phyloP scores from a whole-genome alignment of 2,888 invertebrate genomes.

The Therioaphis trifolii region DNA sequence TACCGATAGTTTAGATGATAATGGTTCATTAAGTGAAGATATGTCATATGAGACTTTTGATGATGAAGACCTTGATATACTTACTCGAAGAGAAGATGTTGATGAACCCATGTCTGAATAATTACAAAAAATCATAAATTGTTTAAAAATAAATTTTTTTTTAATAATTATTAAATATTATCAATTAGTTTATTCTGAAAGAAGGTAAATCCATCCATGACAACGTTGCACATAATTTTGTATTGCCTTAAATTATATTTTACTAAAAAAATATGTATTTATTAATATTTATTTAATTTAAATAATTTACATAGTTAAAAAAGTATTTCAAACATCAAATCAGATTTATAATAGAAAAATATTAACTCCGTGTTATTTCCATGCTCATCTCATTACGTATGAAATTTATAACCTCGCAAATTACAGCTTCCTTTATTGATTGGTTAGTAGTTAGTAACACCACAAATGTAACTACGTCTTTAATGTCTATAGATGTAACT shows the following conservation, averaged over 20 bases:
- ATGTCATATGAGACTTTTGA: constrained; percentile 71
- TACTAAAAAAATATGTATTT: background rate
- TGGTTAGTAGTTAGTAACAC: constrained; percentile 24
- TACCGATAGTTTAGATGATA: constrained; percentile 82
- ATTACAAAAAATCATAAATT: background rate
- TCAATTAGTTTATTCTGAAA: too few species aligned
- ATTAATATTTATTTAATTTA: background rate
- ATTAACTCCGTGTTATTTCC: constrained; percentile 9
- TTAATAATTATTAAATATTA: too few species aligned
- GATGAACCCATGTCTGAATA: constrained; percentile 61
- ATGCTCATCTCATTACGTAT: constrained; percentile 38
- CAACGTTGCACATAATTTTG: too few species aligned
- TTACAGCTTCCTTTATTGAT: constrained; percentile 36
- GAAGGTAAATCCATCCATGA: too few species aligned
- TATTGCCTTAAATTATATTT: background rate
- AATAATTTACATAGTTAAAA: constrained; percentile 12
- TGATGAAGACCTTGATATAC: constrained; percentile 68
- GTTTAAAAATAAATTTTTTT: too few species aligned
- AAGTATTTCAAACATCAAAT: background rate
- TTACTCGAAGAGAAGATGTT: constrained; percentile 58
- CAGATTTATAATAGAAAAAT: background rate
- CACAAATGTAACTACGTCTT: constrained; percentile 36
- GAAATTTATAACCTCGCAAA: constrained; percentile 44
- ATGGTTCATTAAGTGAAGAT: constrained; percentile 73
- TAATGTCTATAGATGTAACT: constrained; percentile 17